These are phyloP conservation scores for Drosophila infuscata DNA, from an alignment of 2,888 invertebrate species.

Conservation along the genomic window DNA sequence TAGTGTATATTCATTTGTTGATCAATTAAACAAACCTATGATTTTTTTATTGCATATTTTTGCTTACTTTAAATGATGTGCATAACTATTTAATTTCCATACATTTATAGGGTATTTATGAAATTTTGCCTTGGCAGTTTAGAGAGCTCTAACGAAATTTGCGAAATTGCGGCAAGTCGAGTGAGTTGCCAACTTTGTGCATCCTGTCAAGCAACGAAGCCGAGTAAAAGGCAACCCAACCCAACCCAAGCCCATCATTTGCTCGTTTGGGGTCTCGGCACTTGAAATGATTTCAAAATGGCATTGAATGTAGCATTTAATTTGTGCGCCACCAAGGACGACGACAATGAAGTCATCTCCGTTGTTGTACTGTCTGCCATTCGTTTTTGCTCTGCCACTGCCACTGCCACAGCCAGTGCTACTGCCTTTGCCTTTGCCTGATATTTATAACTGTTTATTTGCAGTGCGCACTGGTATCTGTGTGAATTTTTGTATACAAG, in stretches of 20 bases:
- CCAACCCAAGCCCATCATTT: constrained; percentile 4
- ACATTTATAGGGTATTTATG: constrained; percentile 11
- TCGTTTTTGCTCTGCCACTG: constrained; percentile 27
- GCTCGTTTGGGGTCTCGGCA: constrained; percentile 43
- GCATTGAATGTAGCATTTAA: constrained; percentile 80
- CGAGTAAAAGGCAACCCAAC: constrained; percentile 1
- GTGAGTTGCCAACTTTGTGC: constrained; percentile 59
- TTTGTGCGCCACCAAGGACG: constrained; percentile 71
- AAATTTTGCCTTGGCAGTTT: not conserved
- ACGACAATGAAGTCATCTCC: constrained; percentile 60
- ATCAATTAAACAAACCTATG: not conserved
- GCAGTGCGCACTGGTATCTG: constrained; percentile 44
- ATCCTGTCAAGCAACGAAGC: constrained; percentile 47
- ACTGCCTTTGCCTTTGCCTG: constrained; percentile 22
- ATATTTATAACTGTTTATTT: constrained; percentile 74
- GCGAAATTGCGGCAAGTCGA: constrained; percentile 70
- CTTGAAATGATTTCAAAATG: constrained; percentile 75
- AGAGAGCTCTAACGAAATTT: constrained; percentile 51
- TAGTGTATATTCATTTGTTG: not conserved
- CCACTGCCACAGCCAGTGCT: not conserved
- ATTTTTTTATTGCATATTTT: not conserved
- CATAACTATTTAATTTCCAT: not conserved
- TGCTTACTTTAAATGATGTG: not conserved
- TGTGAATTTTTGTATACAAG: not conserved
- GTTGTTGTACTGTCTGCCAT: constrained; percentile 30